Evolutionary conservation across 2,113 vertebrate genomes (phyloP), one percentile per base, ranked within the genome.

Genomic region (Speoplatyrhinus poulsoni): DNA sequence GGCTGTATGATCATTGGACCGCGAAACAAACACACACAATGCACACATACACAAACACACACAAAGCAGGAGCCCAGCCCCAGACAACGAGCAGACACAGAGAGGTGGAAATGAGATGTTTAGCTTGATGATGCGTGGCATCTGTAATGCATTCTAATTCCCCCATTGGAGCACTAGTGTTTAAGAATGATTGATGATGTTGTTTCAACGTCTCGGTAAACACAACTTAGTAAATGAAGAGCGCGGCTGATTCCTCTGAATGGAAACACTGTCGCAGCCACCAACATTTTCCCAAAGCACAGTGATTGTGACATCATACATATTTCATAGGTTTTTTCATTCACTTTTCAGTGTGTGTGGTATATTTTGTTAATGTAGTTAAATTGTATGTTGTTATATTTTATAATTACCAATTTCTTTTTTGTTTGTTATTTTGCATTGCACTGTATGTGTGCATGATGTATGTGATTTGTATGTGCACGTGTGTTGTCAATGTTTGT

Each of bases 101-200:
- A 41, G 77, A 89, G 81, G 85, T 87, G 85, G 88, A 91, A 89
- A 87, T 87, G 85, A 85, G 87, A 88, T 91, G 90, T 91, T 89
- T 89, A 83, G 87, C 83, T 79, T 91, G 88, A 89, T 85, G 90
- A 88, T 89, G 88, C 85, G 74, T 88, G 90, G 90, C 90, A 88
- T 91, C 86, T 88, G 85, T 88, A 89, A 91, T 91, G 86, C 88
- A 89, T 89, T 90, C 86, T 89, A 88, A 90, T 90, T 86, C 83
- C 84, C 90, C 88, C 88, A 87, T 83, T 71, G 87, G 88, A 85
- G 83, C 86, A 58, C 82, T 80, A 70, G 85, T 89, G 86, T 88
- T 91, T 91, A 91, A 88, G 86, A 89, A 85, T 90, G 90, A 91
- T 90, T 88, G 90, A 91, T 90, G 88, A 89, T 90, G 84, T 90